Base-by-base conservation (phyloP, 2,113 vertebrate genomes). In the Platysternon megacephalum region DNA sequence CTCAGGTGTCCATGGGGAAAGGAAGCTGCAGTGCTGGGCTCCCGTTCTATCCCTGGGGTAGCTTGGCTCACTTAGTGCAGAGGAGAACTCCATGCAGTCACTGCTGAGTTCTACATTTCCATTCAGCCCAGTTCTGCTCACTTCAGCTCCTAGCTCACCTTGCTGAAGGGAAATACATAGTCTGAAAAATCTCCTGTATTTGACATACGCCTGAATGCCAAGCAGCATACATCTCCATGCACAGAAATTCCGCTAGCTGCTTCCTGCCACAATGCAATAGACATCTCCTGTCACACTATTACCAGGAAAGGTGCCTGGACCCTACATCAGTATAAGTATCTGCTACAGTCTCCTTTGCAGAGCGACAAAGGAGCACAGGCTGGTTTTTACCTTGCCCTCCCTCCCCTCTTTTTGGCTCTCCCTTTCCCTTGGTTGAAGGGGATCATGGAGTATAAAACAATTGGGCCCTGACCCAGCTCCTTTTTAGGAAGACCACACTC, bases 41-140 rank as follows among this genome's bases (percentile, higher is more conserved):
- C 2, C 35, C 3, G 24, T 21, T 28, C 8, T 22, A 39, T 29
- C 32, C 44, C 28, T 46, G 56, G 46, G 55, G 56, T 2, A 28
- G 8, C 48, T 39, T 44, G 46, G 46, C 21, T 95, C 39, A 0
- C 9, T 49, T 4, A 74, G 35, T 0, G 0, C 0, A 1, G 39
- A 52, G 51, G 26, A 22, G 53, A 53, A 91, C 2, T 35, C 35
- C 0, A 0, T 2, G 22, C 48, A 78, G 48, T 88, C 58, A 76
- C 74, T 14, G 58, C 58, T 35, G 32, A 87, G 48, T 53, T 91
- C 80, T 32, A 35, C 52, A 0, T 48, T 55, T n/a, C 49, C 35
- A 55, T 55, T 0, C 0, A 28, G 19, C 12, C 19, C 74, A 26
- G 14, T 21, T 46, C 3, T 32, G n/a, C 8, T 39, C 2, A 21